Evolutionary conservation across 2,113 vertebrate genomes (phyloP).

Genomic region (Peucedramus taeniatus): DNA sequence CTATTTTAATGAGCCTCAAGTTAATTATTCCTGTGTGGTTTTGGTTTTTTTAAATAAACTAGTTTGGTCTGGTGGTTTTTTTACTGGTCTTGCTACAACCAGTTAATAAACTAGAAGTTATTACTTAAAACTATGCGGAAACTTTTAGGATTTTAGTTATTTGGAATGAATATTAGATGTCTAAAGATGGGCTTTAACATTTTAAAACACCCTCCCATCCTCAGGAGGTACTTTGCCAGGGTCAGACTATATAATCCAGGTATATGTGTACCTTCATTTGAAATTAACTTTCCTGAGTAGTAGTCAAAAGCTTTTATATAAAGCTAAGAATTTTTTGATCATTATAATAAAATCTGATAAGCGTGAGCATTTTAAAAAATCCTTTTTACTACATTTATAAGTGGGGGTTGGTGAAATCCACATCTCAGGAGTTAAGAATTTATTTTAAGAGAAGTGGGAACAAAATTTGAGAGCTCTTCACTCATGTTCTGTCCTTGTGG

Average conservation of each 20-base stretch:
- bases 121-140: not conserved
- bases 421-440: not conserved
- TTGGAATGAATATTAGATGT: not conserved
- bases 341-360: not conserved
- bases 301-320: not conserved
- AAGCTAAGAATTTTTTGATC: not conserved
- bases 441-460: not conserved
- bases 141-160: slow-evolving; percentile 10
- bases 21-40: not conserved
- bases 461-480: not conserved
- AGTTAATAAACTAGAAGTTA: not conserved
- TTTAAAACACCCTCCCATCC: not conserved
- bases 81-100: not conserved
- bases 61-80: not conserved
- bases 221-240: slow-evolving; percentile 23
- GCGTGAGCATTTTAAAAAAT: not conserved
- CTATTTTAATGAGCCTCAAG: not conserved
- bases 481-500: not conserved
- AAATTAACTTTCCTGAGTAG: slow-evolving; percentile 31
- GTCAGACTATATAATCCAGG: slow-evolving; percentile 14
- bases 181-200: not conserved
- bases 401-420: not conserved
- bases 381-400: not conserved
- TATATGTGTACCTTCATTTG: slow-evolving; percentile 16
- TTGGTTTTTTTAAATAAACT: not conserved